Conservation (phyloP, 2,113 vertebrate genomes). For the Ageneiosus marmoratus region DNA sequence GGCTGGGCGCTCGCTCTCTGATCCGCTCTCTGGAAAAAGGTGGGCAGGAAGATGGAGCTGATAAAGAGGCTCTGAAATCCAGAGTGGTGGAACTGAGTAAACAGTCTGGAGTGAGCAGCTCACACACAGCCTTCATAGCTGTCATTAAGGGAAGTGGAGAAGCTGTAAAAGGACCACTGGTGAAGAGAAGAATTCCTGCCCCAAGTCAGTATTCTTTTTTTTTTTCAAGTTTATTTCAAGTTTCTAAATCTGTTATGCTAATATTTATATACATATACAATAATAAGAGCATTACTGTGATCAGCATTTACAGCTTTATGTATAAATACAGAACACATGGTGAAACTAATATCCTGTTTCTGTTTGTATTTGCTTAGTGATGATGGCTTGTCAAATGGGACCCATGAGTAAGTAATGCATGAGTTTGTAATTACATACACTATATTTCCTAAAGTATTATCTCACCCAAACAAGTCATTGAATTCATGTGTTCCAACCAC, state of each 20-base stretch:
- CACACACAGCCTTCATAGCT: slow-evolving; percentile 41
- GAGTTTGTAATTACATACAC: background rate
- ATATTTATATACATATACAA: background rate
- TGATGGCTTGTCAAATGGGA: fast-evolving
- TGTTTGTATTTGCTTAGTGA: background rate
- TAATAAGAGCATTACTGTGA: too few relatives aligned
- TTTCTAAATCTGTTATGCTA: too few relatives aligned
- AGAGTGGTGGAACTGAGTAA: slow-evolving; percentile 43
- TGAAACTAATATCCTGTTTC: background rate
- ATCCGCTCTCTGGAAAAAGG: slow-evolving; percentile 41
- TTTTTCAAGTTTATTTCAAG: too few relatives aligned
- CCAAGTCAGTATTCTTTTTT: slow-evolving; percentile 18
- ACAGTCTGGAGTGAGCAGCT: slow-evolving; percentile 42
- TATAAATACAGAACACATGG: background rate
- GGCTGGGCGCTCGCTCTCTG: slow-evolving; percentile 28
- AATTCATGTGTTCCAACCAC: too few relatives aligned
- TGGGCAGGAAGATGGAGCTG: background rate
- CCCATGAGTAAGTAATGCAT: background rate
- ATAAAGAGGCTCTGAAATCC: background rate
- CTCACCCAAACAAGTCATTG: too few relatives aligned
- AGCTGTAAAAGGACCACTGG: slow-evolving; percentile 46
- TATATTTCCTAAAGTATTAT: too few relatives aligned
- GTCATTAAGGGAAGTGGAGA: slow-evolving; percentile 42
- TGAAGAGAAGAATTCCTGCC: slow-evolving; percentile 36
- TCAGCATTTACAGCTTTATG: background rate